phyloP scores from a whole-genome alignment of 2,113 vertebrate species.

The western clawed frog (Xenopus tropicalis) region UCB_Xtro_10.0 CM004449.2:42870501-42871000 shows the following conservation, averaged over 20 bases:
- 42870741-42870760: slow-evolving; percentile 67
- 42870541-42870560: slow-evolving; percentile 67
- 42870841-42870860: background rate
- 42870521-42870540: slow-evolving; percentile 56
- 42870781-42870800: slow-evolving; percentile 61
- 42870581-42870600: slow-evolving; percentile 63
- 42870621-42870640: slow-evolving; percentile 64
- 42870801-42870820: slow-evolving; percentile 55
- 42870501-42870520: slow-evolving; percentile 29
- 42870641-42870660: slow-evolving; percentile 71
- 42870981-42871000: slow-evolving; percentile 38
- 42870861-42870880: slow-evolving; percentile 38
- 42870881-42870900: slow-evolving; percentile 12
- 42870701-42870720: slow-evolving; percentile 69
- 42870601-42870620: slow-evolving; percentile 64
- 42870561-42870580: slow-evolving; percentile 63
- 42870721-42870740: slow-evolving; percentile 63
- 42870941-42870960: slow-evolving; percentile 31
- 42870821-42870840: slow-evolving; percentile 34
- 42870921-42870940: slow-evolving; percentile 35
- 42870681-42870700: slow-evolving; percentile 65
- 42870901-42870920: slow-evolving; percentile 21
- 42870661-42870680: slow-evolving; percentile 65
- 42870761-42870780: slow-evolving; percentile 58
- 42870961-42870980: slow-evolving; percentile 26